Conservation (phyloP, 92 coral and sea anemone species). For the Nematostella vectensis region DNA sequence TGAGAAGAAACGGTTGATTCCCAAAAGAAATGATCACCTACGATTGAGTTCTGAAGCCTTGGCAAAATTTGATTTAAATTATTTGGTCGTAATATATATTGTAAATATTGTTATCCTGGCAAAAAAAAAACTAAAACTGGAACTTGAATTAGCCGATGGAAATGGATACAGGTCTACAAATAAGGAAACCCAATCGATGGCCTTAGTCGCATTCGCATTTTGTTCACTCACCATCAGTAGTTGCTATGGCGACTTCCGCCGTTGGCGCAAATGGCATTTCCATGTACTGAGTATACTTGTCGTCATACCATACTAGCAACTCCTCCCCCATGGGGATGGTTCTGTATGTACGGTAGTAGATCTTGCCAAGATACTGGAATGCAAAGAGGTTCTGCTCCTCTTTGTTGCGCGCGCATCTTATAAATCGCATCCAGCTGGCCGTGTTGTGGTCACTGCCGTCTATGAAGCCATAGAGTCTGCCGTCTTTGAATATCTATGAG, state of each 20-base stretch:
- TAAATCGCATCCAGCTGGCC: constrained; percentile 98
- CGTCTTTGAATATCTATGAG: constrained; percentile 85
- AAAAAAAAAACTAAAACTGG: too few species aligned
- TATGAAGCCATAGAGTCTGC: constrained; percentile 55
- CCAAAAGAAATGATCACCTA: too few species aligned
- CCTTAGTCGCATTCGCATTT: too few species aligned
- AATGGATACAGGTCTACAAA: too few species aligned
- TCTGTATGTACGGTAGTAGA: constrained; percentile 72
- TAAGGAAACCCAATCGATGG: too few species aligned
- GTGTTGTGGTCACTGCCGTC: constrained; percentile 82
- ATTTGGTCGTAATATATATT: too few species aligned
- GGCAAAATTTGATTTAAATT: too few species aligned
- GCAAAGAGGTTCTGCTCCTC: constrained; percentile 88
- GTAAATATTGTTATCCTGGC: too few species aligned
- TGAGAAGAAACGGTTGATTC: too few species aligned
- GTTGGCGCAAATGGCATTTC: neutral
- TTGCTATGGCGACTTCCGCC: neutral
- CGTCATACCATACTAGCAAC: constrained; percentile 93
- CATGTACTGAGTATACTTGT: constrained; percentile 71
- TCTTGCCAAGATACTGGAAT: constrained; percentile 81
- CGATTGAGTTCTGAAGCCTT: too few species aligned
- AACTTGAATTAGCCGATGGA: too few species aligned
- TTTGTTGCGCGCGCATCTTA: constrained; percentile 77
- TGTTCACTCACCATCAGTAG: constrained; percentile 1
- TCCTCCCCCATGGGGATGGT: constrained; percentile 87